Percentiles rank a stretch among this genome's conserved stretches.
Evolutionary conservation across 2,888 invertebrate genomes (phyloP).

Genomic region (Coecobrya sp.): DNA sequence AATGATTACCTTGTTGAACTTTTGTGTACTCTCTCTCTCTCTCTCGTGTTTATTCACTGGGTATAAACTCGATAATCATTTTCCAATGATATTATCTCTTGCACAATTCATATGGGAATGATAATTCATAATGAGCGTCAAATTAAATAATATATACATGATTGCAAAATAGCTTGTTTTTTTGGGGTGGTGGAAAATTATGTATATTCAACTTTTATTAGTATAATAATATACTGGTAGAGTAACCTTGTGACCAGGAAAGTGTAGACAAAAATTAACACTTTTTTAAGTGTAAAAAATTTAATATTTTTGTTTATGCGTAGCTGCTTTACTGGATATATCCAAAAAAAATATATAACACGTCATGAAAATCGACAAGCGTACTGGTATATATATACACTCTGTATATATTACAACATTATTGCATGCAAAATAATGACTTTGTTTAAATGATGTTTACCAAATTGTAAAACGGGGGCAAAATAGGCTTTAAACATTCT

Average conservation of each 20-base stretch:
- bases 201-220: too few relatives aligned
- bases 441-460: too few relatives aligned
- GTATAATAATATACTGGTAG: too few relatives aligned
- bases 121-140: neutral
- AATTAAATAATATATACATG: neutral
- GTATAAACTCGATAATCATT: constrained; percentile 3
- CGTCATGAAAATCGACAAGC: neutral
- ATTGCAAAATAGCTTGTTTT: too few relatives aligned
- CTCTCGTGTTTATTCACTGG: too few relatives aligned
- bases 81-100: neutral
- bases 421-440: neutral
- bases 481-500: neutral
- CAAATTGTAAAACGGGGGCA: constrained; percentile 6
- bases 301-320: too few relatives aligned
- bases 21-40: too few relatives aligned
- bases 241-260: too few relatives aligned
- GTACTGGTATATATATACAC: neutral
- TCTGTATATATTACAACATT: neutral
- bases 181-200: too few relatives aligned
- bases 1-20: neutral
- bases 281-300: too few relatives aligned
- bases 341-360: neutral
- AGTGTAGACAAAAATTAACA: too few relatives aligned
- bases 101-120: neutral
- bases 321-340: too few relatives aligned